Conservation (phyloP, 2,113 vertebrate genomes). For the Sinocyclocheilus rhinocerous region DNA sequence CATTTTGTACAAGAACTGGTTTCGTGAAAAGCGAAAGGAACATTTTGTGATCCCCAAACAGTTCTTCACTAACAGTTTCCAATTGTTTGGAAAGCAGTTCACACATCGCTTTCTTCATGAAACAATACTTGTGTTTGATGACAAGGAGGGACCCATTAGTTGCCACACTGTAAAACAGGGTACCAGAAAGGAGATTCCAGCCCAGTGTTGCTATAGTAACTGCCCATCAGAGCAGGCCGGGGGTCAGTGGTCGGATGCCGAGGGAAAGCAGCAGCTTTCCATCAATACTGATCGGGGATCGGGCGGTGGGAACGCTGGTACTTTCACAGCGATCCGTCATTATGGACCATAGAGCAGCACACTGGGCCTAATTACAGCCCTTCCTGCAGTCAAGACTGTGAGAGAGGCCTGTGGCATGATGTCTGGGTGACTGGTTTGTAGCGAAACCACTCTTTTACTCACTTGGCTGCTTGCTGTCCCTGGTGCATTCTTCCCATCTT, state of each 20-base stretch:
- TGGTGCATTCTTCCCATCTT: slow-evolving; percentile 11
- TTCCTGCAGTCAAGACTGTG: slow-evolving; percentile 18
- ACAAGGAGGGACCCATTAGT: background rate
- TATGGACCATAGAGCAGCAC: slow-evolving; percentile 10
- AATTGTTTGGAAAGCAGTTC: slow-evolving; percentile 2
- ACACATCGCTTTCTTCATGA: background rate
- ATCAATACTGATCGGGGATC: slow-evolving; percentile 31
- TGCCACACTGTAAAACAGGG: slow-evolving; percentile 15
- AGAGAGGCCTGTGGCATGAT: background rate
- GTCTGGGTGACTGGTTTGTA: background rate
- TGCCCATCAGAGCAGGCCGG: slow-evolving; percentile 26
- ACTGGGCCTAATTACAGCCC: slow-evolving; percentile 40
- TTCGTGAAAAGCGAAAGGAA: background rate
- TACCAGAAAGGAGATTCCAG: slow-evolving; percentile 32
- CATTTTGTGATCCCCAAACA: background rate
- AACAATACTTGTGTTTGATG: background rate
- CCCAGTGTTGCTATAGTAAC: slow-evolving; percentile 48
- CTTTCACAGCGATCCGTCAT: too few relatives aligned
- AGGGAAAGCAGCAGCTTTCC: slow-evolving; percentile 28
- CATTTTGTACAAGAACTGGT: background rate
- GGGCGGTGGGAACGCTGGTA: background rate
- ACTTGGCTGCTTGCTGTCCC: slow-evolving; percentile 4
- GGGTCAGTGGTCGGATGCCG: slow-evolving; percentile 17
- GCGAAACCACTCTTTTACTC: background rate
- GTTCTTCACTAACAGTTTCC: background rate